Conservation (phyloP, 2,113 vertebrate genomes). For the Turnix velox region DNA sequence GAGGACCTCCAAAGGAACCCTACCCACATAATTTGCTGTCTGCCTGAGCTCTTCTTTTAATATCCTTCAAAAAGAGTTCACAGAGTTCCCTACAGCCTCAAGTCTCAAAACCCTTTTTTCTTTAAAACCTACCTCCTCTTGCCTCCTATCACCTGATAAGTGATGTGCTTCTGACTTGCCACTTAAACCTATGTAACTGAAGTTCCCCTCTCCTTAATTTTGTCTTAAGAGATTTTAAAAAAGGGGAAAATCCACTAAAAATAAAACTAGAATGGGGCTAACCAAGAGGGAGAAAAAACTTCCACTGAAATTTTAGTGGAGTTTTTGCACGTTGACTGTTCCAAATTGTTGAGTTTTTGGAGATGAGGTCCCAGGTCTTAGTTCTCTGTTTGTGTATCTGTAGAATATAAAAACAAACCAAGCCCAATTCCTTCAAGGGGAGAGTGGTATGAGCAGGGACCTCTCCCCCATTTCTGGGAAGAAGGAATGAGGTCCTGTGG, state of each 20-base stretch:
- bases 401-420: constrained; percentile 38
- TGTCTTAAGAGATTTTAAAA: background rate
- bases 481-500: constrained; percentile 31
- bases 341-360: background rate
- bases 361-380: background rate
- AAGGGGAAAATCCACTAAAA: background rate
- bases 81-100: background rate
- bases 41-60: background rate
- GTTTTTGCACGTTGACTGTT: background rate
- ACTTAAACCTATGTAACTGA: background rate
- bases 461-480: constrained; percentile 47
- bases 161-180: background rate
- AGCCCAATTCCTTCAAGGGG: background rate
- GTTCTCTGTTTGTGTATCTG: background rate
- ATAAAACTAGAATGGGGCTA: background rate
- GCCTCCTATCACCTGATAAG: background rate
- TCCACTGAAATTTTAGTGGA: background rate
- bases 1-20: background rate
- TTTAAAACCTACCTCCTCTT: background rate
- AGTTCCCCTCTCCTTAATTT: background rate
- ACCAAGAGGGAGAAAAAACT: background rate
- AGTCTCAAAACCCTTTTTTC: background rate
- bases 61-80: background rate
- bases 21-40: background rate
- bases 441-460: constrained; percentile 7